Evolutionary conservation across 2,797 vertebrate species (phyloP), one percentile per base, ranked within the genome.

Genomic region (Anableps anableps): DNA sequence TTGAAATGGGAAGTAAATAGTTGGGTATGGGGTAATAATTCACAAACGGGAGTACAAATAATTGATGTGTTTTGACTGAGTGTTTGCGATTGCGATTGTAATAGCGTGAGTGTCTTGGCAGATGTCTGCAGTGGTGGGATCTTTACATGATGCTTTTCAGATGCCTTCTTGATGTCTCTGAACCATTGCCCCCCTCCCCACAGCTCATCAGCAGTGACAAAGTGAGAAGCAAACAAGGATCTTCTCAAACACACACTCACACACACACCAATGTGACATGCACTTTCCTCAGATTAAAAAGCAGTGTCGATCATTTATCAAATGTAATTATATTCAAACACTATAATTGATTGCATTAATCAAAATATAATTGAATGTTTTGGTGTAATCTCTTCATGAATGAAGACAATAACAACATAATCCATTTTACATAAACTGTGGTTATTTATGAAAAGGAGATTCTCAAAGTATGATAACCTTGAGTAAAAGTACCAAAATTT

Each of bases 31-130:
- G 89, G 85, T 89, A 86, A 91, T 91, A 90, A 92, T 92, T 93
- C 90, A 89, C 87, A 89, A 87, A 82, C 72, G 80, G 84, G 82
- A 91, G 80, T 80, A 86, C 88, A 90, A 89, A 92, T 92, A 89
- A 93, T 88, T 90, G 92, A 90, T 87, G 90, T 92, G 90, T 94
- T 94, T 93, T 93, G 92, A 93, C 90, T 91, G 90, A 88, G 84
- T 85, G 92, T 87, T 92, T 91, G 91, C 90, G 88, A 91, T 92
- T 90, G 92, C 84, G 64, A 85, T 87, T 89, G 88, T 88, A 84
- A 92, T 83, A 83, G 83, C 60, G 36, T 26, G 17, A 74, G 87
- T 87, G 83, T 83, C 88, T 87, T 83, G 87, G 90, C 86, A 89
- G 83, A 90, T 88, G 88, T 91, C 80, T 77, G 81, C 51, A 23